Base-by-base conservation (phyloP, 2,113 vertebrate genomes). In the Thymallus thymallus region DNA sequence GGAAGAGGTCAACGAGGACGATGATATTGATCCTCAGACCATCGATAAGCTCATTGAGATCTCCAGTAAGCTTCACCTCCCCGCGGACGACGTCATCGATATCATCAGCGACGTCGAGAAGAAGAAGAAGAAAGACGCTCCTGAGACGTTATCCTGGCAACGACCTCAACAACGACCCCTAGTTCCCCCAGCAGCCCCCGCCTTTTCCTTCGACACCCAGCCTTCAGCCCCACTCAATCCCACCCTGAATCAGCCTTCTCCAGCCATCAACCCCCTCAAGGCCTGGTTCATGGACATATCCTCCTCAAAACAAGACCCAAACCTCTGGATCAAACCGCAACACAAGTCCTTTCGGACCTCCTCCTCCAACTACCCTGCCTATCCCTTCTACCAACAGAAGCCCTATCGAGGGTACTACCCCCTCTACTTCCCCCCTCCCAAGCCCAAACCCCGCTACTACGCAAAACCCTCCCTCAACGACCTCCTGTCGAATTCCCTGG, bases 1-100 rank as follows among this genome's bases (percentile, higher is more conserved):
- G 10, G 87, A 92, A 67, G 85, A 85, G 48, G 80, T 48, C 14
- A 74, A 64, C 0, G 89, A 92, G 7, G 92, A 93, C 5, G 92
- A 95, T 0, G 94, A 95, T 62, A 94, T 97, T 1, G 95, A 97
- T 70, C 95, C 95, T 0, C 93, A 94, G 82, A 96, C 95, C 23
- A 96, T 97, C 1, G 96, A 97, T 80, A 95, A 95, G 75, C 88
- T 97, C 32, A 97, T 97, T 0, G 96, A 97, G 85, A 94, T 97
- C 75, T 97, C 96, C 76, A 96, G 93, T 81, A 95, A 95, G 77
- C 93, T 97, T 13, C 96, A 96, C 85, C 91, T 97, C 24, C 96
- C 96, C 0, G 96, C 96, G 0, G 94, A 96, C 24, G 95, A 97
- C 2, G 95, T 97, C 35, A 94, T 96, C 30, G 95, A 96, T 85